These are phyloP conservation scores for Eulemur albifrons DNA, from an alignment of 2,797 vertebrate species.

Conservation along the genomic window DNA sequence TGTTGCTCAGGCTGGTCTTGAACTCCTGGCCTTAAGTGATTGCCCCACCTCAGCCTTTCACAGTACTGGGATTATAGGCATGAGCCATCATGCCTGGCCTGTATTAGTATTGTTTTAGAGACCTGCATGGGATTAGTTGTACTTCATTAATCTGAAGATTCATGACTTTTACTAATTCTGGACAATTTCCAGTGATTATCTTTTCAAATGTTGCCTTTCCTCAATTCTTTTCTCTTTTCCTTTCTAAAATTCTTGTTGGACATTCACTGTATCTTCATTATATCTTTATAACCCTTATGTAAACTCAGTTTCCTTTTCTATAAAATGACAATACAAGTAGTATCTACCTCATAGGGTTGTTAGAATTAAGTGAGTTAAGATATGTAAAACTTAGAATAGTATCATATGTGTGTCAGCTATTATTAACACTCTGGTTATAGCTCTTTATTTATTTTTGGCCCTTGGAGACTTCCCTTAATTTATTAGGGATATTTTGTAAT, in stretches of 20 bases:
- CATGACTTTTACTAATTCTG: neutral
- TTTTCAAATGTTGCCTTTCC: neutral
- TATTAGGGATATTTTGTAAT: slow-evolving; percentile 7
- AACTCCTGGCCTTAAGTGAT: neutral
- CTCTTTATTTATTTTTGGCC: neutral
- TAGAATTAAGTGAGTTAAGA: neutral
- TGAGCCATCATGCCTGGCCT: no score
- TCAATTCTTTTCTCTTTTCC: neutral
- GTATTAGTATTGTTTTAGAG: neutral
- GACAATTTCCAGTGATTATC: neutral
- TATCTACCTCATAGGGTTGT: neutral
- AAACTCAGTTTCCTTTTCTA: neutral
- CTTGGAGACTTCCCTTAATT: neutral
- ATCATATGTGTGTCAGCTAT: neutral
- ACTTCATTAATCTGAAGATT: neutral
- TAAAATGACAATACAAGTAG: neutral
- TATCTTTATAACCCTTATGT: neutral
- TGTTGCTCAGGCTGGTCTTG: neutral
- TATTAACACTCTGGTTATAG: neutral
- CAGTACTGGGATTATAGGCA: neutral
- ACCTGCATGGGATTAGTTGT: neutral
- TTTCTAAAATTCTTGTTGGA: neutral
- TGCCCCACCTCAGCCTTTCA: neutral
- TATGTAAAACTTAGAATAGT: neutral
- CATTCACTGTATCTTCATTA: neutral